Base-by-base conservation (phyloP, 2,113 vertebrate genomes). In the Oostethus manadensis region DNA sequence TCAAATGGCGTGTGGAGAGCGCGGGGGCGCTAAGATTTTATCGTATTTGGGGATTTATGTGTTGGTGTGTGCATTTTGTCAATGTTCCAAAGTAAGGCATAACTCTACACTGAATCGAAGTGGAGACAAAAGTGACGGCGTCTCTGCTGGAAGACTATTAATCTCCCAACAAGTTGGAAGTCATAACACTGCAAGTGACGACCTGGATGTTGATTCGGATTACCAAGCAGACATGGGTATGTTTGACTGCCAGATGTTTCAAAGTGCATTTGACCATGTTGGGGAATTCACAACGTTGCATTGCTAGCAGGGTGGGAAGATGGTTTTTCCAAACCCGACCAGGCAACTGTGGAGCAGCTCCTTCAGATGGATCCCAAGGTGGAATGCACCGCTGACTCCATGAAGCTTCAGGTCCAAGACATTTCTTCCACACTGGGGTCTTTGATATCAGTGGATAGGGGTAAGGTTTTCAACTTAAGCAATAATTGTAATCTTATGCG, bases 211-310 rank as follows among this genome's bases (percentile, higher is more conserved):
- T 38, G 72, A 84, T 44, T 10, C 48, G 3, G 83, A 76, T 55
- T 86, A 86, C 45, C 88, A 87, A 42, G 76, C 78, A 17, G 88
- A 88, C 1, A 71, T 80, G 73, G 73, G 88, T 88, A 78, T 2
- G 80, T 68, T 51, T 17, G 10, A 42, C n/a, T 53, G 46, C 18
- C 23, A 26, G 23, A 26, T 46, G 45, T 56, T 56, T 35, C 13
- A 54, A 46, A 16, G n/a, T 46, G 44, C 6, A 18, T 48, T 20
- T 48, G 6, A 18, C 11, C 14, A 20, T 46, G 17, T 48, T 48
- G n/a, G 47, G 21, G 21, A 8, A n/a, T 9, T 47, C 45, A n/a
- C 16, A 8, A 42, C 13, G 38, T 42, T 11, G 1, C 13, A 3
- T 17, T 38, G 35, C 7, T 23, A 6, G 15, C 67, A 89, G 87